phyloP scores from a whole-genome alignment of 2,113 vertebrate genomes.

The Protomyctophum bolini region DNA sequence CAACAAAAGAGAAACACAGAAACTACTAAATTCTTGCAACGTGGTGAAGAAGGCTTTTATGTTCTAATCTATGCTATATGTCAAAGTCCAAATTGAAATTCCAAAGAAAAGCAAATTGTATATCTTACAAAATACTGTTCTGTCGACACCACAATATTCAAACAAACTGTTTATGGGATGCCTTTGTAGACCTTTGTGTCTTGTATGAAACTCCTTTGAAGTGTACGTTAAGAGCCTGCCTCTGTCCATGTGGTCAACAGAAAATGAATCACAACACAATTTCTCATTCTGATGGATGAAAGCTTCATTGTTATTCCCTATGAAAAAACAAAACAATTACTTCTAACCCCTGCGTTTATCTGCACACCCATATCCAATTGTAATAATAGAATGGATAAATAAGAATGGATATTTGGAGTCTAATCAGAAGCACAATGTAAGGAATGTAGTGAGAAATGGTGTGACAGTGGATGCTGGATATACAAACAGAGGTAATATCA shows the following conservation, averaged over 20 bases:
- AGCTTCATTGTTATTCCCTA: constrained; percentile 15
- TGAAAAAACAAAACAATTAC: constrained; percentile 24
- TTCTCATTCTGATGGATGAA: constrained; percentile 28
- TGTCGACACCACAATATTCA: too few species aligned
- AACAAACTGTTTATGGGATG: too few species aligned
- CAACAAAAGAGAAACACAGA: neutral
- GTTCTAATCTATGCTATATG: too few species aligned
- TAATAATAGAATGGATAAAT: constrained; percentile 31
- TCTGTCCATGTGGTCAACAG: neutral
- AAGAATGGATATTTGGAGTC: constrained; percentile 30
- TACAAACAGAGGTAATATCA: constrained; percentile 33
- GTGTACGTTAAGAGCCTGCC: too few species aligned
- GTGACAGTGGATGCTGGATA: constrained; percentile 29
- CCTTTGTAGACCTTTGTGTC: too few species aligned
- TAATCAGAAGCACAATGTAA: constrained; percentile 44
- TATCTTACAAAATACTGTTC: too few species aligned
- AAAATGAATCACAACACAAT: constrained; percentile 18
- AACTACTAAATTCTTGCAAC: constrained; percentile 6
- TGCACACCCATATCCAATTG: constrained; percentile 30
- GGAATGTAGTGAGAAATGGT: constrained; percentile 35
- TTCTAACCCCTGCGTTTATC: constrained; percentile 19
- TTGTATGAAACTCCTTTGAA: too few species aligned
- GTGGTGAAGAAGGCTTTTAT: too few species aligned
- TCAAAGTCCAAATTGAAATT: too few species aligned
- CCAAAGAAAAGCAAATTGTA: too few species aligned